phyloP scores from a whole-genome alignment of 1,140 invertebrate genomes.

The Panagrolaimus sp. region DNA sequence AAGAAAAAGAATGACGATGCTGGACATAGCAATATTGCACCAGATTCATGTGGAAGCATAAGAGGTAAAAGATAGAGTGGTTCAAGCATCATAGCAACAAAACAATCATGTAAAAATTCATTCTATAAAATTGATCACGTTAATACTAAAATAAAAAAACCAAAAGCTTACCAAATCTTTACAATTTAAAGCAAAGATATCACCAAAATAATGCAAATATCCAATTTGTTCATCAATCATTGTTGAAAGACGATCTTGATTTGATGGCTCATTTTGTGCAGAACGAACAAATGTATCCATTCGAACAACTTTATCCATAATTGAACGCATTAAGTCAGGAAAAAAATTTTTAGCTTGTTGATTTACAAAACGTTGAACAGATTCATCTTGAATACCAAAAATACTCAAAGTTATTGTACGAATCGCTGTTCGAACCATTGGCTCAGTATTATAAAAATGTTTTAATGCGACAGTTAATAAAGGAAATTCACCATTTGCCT shows the following conservation, averaged over 20 bases:
- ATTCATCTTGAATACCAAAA: conserved; percentile 81
- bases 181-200: conserved; percentile 59
- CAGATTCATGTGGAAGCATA: conserved; percentile 32
- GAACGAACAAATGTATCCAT: conserved; percentile 82
- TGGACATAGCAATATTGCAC: conserved; percentile 24
- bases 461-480: conserved; percentile 97
- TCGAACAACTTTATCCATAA: conserved; percentile 69
- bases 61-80: conserved; percentile 90
- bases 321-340: conserved; percentile 15
- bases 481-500: conserved; percentile 98
- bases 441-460: conserved; percentile 96
- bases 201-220: conserved; percentile 94
- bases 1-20: conserved; percentile 47
- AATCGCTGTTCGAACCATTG: conserved; percentile 97
- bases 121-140: conserved; percentile 77
- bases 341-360: conserved; percentile 69
- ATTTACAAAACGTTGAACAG: conserved; percentile 89
- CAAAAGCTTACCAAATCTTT: conserved; percentile 13
- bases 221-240: conserved; percentile 94
- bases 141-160: conserved; percentile 15
- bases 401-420: conserved; percentile 94
- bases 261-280: conserved; percentile 62
- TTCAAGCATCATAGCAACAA: conserved; percentile 83
- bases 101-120: conserved; percentile 86
- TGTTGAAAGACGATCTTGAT: conserved; percentile 78